Evolutionary conservation across 2,888 invertebrate species (phyloP), one percentile per base, ranked within the genome.

Genomic region (Drosophila paramelanica): DNA sequence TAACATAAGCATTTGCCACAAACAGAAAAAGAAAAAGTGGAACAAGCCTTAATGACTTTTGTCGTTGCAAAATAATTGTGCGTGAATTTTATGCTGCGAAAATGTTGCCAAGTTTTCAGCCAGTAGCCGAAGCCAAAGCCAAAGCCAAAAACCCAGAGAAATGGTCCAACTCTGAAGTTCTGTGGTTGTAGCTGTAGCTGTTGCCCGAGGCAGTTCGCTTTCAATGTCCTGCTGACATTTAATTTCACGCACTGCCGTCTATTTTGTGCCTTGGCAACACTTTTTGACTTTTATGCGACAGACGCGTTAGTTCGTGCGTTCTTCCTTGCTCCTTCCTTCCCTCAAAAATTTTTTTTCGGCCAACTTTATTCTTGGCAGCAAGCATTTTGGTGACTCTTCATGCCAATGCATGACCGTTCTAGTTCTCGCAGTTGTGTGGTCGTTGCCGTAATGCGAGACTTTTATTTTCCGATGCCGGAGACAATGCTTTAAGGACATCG

Each of bases 211-310:
- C 74, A 52, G 66, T 57, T 77, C 51, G 81, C 61, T 78, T 84
- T 80, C 81, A 79, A 82, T 82, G 86, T 86, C 84, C 80, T 80
- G 86, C 86, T 85, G 86, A 81, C 84, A 86, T 85, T 85, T 86
- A 85, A 85, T 85, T 85, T 85, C 84, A 85, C 84, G 84, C 82
- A 86, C 82, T 86, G 86, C 84, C 80, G 86, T 85, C 79, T 78
- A 86, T 82, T 85, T 85, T 84, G 71, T 86, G 81, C 84, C 79
- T 84, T 84, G 82, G 81, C 82, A 84, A 86, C 86, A 85, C 84
- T 85, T 85, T 85, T 79, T 83, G 82, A 82, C 85, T 81, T 81
- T 81, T 83, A 83, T 83, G 76, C 76, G 78, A 72, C 73, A 68
- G 67, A 57, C 59, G 67, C 70, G 51, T 51, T 45, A 13, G 23